Conservation (phyloP, 2,888 invertebrate genomes). For the Lithophane ornitopus region DNA sequence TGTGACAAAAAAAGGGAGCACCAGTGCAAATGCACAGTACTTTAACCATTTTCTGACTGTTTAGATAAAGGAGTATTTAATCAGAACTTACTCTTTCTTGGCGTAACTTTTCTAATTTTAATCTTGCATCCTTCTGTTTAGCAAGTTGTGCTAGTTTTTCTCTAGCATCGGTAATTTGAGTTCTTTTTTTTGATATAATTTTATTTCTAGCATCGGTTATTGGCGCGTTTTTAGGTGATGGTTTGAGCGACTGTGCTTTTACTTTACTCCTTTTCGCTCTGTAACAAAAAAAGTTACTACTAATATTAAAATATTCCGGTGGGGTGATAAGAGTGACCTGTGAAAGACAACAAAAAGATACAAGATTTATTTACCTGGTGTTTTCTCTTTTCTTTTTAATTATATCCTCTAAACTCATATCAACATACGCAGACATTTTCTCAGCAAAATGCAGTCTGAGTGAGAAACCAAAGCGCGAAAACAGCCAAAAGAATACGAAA, state of each 20-base stretch:
- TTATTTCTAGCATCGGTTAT: constrained; percentile 94
- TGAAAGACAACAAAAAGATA: background rate
- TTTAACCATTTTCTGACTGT: background rate
- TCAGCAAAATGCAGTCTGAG: background rate
- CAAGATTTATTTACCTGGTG: constrained; percentile 68
- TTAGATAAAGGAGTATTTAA: background rate
- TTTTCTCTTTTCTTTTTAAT: constrained; percentile 84
- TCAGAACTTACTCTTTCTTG: constrained; percentile 82
- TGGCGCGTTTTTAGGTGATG: constrained; percentile 63
- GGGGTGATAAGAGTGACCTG: background rate
- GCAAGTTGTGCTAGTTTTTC: constrained; percentile 95
- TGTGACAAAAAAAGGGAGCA: too few species aligned
- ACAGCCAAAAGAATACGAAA: constrained; percentile 17
- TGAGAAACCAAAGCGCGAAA: constrained; percentile 19
- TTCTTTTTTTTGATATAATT: constrained; percentile 94
- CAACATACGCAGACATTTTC: constrained; percentile 81
- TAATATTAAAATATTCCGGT: background rate
- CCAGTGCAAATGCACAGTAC: too few species aligned
- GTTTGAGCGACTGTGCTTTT: constrained; percentile 45
- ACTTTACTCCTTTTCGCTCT: constrained; percentile 65
- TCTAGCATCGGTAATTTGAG: constrained; percentile 94
- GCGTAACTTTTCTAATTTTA: constrained; percentile 92
- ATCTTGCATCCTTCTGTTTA: constrained; percentile 94
- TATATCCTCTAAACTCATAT: constrained; percentile 89
- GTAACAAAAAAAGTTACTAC: background rate